Evolutionary conservation across 2,797 vertebrate genomes (phyloP).

Genomic region (Tokudaia tokunoshimensis): DNA sequence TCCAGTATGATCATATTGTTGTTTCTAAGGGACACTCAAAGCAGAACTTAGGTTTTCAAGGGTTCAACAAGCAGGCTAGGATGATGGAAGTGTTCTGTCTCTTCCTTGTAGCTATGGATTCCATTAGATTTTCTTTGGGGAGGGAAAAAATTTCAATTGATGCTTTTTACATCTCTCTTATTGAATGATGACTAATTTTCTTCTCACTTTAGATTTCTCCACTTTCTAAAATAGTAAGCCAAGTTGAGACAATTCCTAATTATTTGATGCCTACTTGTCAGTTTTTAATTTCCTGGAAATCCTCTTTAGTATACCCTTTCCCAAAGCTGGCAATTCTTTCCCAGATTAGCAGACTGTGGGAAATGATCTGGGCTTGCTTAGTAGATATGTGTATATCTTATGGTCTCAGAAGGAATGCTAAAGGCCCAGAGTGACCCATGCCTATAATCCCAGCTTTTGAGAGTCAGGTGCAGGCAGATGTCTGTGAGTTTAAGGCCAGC

Average conservation of each 20-base stretch:
- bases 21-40: neutral
- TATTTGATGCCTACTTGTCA: constrained; percentile 8
- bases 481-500: neutral
- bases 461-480: neutral
- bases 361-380: neutral
- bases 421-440: neutral
- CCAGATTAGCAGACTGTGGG: constrained; percentile 11
- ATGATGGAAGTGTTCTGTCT: neutral
- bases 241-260: neutral
- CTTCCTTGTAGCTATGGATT: neutral
- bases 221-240: constrained; percentile 54
- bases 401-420: neutral
- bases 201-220: neutral
- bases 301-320: neutral
- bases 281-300: neutral
- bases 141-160: neutral
- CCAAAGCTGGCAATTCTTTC: constrained; percentile 23
- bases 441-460: neutral
- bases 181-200: constrained; percentile 50
- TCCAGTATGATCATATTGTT: neutral
- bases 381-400: neutral
- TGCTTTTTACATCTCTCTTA: constrained; percentile 29
- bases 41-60: neutral
- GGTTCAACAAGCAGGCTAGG: constrained; percentile 22
- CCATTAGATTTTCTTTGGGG: constrained; percentile 24